Evolutionary conservation across 2,113 vertebrate species (phyloP), one percentile per base, ranked within the genome.

Genomic region (Lophura nycthemera): DNA sequence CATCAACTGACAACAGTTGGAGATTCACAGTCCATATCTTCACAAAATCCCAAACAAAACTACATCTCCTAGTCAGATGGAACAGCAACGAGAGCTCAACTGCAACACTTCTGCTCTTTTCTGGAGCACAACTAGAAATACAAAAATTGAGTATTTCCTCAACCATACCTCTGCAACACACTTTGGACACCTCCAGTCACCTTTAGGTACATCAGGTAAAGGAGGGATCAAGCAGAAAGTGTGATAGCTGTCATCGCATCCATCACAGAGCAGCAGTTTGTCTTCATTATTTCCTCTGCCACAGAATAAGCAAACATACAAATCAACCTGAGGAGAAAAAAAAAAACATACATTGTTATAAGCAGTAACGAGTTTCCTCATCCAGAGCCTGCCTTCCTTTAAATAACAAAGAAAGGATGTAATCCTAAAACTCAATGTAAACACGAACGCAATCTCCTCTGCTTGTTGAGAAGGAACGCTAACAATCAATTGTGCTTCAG

Each of bases 171-270:
- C 99, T 11, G 99, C 99, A 36, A 99, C 98, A 59, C 99, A 99
- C 86, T 99, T 99, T 0, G 99, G 99, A 94, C 99, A 99, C 75
- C 99, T 98, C 99, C 99, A 99, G 97, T 99, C 99, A 65, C 99
- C 99, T 89, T 99, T 99, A 81, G 99, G 99, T 8, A 99, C 99
- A 67, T 99, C 99, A 86, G 99, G 98, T 22, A 99, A 98, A 77
- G 99, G 99, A 8, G 99, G 99, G 95, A 99, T 99, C 79, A 99
- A 97, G 95, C 99, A 99, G 90, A 99, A 99, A 5, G 99, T 99
- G 97, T 99, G 99, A 95, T 99, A 99, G 97, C 99, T 99, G 97
- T 99, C 99, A 83, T 99, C 99, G 93, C 99, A 99, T 66, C 99
- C 99, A 64, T 99, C 99, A 93, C 99, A 99, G 89, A 99, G 97